These are phyloP conservation scores for Echinometra lucunter DNA, from an alignment of 53 echinoderm and acorn worm genomes.

Conservation along the genomic window DNA sequence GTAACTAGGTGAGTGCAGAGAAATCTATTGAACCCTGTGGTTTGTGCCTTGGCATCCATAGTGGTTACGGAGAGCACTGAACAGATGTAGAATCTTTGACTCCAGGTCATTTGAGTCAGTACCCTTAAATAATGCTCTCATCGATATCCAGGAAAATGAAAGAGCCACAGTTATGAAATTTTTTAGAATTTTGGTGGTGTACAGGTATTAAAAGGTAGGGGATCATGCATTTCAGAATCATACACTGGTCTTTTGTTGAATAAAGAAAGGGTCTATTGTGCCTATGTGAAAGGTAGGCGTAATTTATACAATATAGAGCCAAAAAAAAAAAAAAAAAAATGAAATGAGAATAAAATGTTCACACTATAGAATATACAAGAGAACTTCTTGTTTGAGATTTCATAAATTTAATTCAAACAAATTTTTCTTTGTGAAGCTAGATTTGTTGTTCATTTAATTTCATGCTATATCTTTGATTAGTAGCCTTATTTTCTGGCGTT, in stretches of 20 bases:
- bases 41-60: slow-evolving; percentile 3
- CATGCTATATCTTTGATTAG: too few species aligned
- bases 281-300: background rate
- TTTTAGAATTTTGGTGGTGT: background rate
- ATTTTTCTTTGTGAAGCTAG: background rate
- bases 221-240: slow-evolving; percentile 3
- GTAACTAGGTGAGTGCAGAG: slow-evolving; percentile 25
- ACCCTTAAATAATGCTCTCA: background rate
- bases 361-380: too few species aligned
- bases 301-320: too few species aligned
- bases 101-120: slow-evolving; percentile 30
- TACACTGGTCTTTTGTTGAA: slow-evolving; percentile 3
- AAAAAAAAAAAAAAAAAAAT: background rate
- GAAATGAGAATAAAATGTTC: background rate
- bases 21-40: slow-evolving; percentile 32
- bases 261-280: background rate
- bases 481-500: too few species aligned
- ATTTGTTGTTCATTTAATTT: too few species aligned
- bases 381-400: background rate
- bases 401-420: background rate
- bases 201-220: background rate
- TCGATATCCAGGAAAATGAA: slow-evolving; percentile 35
- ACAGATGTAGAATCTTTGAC: slow-evolving; percentile 21
- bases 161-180: too few species aligned
- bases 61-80: slow-evolving; percentile 33